Evolutionary conservation across 2,888 invertebrate genomes (phyloP), one percentile per base, ranked within the genome.

Genomic region (Thereva unica): DNA sequence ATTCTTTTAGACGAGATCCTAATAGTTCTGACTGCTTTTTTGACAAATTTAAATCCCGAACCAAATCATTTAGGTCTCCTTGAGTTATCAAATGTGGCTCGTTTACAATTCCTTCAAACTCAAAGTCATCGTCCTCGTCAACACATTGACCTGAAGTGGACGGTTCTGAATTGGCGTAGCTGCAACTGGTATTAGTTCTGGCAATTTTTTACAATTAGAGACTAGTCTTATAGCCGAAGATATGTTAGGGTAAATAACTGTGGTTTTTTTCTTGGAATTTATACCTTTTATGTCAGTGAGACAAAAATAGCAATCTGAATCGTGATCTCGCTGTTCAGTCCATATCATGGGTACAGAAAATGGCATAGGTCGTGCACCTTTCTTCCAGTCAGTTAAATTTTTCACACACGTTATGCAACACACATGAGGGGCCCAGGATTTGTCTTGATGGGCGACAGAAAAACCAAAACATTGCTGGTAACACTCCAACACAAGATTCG

Each of bases 271-370:
- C 34, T 42, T 56, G 4, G 23, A 4, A 56, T 34, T 44, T 44
- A 56, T 56, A 12, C 56, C 56, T 44, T 56, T 56, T 56, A 56
- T 56, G 10, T 9, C 4, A 42, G 55, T 65, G 40, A 65, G 49
- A 56, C 65, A 65, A 45, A 64, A 65, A 65, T 65, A 45, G 55
- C 66, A 66, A 35, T 66, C 59, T 34, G 66, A 57, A 59, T 59
- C 44, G 41, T 66, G 52, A 57, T 57, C 57, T 57, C 12, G 49
- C 4, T 57, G 66, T 40, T 66, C 57, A 37, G 66, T 41, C 66
- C 52, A 57, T 9, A 57, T 66, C 57, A 56, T 56, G 40, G 40
- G 57, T 23, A 40, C 34, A 2, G 56, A 42, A 44, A 56, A 44
- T 45, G 56, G 44, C 56, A 56, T 44, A 56, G 3, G 41, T 3